phyloP scores from a whole-genome alignment of 2,888 invertebrate genomes.

The Malacosoma neustria region DNA sequence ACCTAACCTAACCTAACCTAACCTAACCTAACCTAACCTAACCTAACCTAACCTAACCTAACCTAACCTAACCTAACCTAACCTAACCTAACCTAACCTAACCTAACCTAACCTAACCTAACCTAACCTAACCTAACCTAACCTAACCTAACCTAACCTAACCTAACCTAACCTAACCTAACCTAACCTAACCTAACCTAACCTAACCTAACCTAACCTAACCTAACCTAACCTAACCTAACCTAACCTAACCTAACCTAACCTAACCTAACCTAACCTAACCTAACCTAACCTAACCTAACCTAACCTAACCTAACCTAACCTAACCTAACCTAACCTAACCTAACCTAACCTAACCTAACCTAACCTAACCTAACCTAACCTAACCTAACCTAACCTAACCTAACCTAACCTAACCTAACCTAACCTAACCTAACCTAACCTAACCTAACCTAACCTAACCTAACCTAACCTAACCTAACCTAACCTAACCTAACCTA shows the following conservation, averaged over 20 bases:
- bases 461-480: slow-evolving; percentile 12
- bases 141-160: slow-evolving; percentile 13
- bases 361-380: slow-evolving; percentile 8
- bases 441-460: slow-evolving; percentile 12
- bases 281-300: slow-evolving; percentile 14
- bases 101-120: no score
- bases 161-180: slow-evolving; percentile 15
- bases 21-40: no score
- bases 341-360: slow-evolving; percentile 10
- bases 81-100: no score
- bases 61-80: no score
- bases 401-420: slow-evolving; percentile 11
- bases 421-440: slow-evolving; percentile 11
- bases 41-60: no score
- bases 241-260: slow-evolving; percentile 15
- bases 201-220: slow-evolving; percentile 17
- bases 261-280: no score
- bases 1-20: no score
- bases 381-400: slow-evolving; percentile 10
- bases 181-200: slow-evolving; percentile 17
- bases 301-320: slow-evolving; percentile 13
- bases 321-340: slow-evolving; percentile 13
- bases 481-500: slow-evolving; percentile 16
- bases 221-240: slow-evolving; percentile 17
- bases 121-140: slow-evolving; percentile 14